phyloP scores from a whole-genome alignment of 2,797 vertebrate species.

The Fistularia tabacaria region DNA sequence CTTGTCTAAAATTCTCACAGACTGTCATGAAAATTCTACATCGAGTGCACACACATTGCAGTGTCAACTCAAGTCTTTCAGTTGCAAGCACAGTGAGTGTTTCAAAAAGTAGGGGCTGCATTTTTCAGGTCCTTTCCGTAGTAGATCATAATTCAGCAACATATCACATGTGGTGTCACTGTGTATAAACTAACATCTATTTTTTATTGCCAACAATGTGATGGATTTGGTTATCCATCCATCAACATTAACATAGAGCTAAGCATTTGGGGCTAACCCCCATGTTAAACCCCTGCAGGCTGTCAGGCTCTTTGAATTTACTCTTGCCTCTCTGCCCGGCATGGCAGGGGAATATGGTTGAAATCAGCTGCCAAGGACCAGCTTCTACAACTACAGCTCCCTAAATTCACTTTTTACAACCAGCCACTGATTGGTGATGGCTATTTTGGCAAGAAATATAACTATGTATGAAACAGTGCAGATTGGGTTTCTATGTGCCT shows the following conservation, averaged over 20 bases:
- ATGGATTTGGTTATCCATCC: conserved; percentile 69
- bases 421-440: conserved; percentile 74
- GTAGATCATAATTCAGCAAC: conserved; percentile 41
- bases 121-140: conserved; percentile 30
- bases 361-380: conserved; percentile 52
- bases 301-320: conserved; percentile 55
- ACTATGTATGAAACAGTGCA: conserved; percentile 77
- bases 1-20: conserved; percentile 26
- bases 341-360: conserved; percentile 53
- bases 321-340: conserved; percentile 48
- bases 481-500: conserved; percentile 88
- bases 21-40: conserved; percentile 35
- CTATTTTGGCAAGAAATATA: conserved; percentile 81
- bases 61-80: conserved; percentile 34
- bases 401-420: conserved; percentile 58
- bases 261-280: conserved; percentile 57
- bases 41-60: conserved; percentile 26
- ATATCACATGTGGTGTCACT: conserved; percentile 43
- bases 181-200: conserved; percentile 57
- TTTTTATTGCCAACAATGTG: conserved; percentile 67
- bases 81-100: background rate
- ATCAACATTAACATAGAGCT: conserved; percentile 60
- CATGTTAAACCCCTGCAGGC: conserved; percentile 59
- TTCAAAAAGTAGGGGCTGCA: conserved; percentile 24
- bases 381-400: conserved; percentile 50